Base-by-base conservation (phyloP, 2,888 invertebrate genomes). In the Eilema griseolum region DNA sequence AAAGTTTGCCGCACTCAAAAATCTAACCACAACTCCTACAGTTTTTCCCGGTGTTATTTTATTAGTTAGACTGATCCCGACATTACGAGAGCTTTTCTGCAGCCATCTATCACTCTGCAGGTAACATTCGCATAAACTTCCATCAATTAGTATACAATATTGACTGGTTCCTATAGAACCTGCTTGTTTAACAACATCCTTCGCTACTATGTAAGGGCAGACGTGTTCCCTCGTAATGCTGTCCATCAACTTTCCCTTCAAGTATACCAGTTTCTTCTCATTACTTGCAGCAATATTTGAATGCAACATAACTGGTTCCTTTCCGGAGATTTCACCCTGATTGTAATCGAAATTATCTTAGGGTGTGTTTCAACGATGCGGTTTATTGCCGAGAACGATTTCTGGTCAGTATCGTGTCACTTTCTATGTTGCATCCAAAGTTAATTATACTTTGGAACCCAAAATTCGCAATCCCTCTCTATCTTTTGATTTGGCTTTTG, bases 271-370 rank as follows among this genome's bases (percentile, higher is more conserved):
- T 65, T 69, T 69, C 69, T 64, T 59, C 20, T 60, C 37, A 63
- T 63, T 63, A 57, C 24, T 31, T 23, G 33, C n/a, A 14, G 59
- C 46, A 28, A 64, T 41, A 59, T 23, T 20, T 37, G n/a, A 56
- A 41, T 23, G 46, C 20, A 31, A 56, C 41, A 23, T 5, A 5
- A 63, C 26, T 26, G 31, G 24, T 61, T 24, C 41, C n/a, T 28
- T 41, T 59, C 16, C 41, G 12, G 23, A 61, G 67, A 37, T 69
- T 69, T 69, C 68, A 57, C 68, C 41, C 59, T 23, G 23, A 41
- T 59, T 41, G 59, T 28, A 59, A 69, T 41, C 23, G 59, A 59
- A 59, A 26, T 26, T 24, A 26, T 57, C 11, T 4, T 41, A 52
- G 52, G 52, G 52, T 52, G 52, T 3, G 52, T 52, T 52, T 52